Percentiles rank a stretch among this genome's conserved stretches.
phyloP scores from a whole-genome alignment of 2,113 vertebrate genomes.

The Andinoacara biseriatus region DNA sequence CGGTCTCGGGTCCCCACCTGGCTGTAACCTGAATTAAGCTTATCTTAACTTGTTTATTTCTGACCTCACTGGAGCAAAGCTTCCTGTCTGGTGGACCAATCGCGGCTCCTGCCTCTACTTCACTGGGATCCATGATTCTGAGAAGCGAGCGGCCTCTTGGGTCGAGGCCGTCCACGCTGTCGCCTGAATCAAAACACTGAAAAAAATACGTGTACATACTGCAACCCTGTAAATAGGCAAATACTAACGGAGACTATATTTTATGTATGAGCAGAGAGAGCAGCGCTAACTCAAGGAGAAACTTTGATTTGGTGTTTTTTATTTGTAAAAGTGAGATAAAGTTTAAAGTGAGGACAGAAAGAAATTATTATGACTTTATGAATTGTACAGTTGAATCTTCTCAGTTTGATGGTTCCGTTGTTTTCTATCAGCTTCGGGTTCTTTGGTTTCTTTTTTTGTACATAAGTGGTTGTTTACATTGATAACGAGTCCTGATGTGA shows the following conservation, averaged over 20 bases:
- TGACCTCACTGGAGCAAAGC: neutral
- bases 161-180: conserved; percentile 47
- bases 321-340: conserved; percentile 58
- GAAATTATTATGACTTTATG: conserved; percentile 35
- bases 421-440: conserved; percentile 59
- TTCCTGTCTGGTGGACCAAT: neutral
- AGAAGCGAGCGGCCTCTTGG: conserved; percentile 18
- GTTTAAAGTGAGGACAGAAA: conserved; percentile 48
- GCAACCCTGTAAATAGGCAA: conserved; percentile 78
- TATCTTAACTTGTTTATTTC: neutral
- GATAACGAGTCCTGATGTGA: conserved; percentile 58
- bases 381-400: conserved; percentile 70
- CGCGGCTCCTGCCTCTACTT: neutral
- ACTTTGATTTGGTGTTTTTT: conserved; percentile 63
- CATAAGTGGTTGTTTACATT: conserved; percentile 82
- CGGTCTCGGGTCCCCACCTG: neutral
- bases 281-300: conserved; percentile 68
- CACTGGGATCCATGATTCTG: conserved; percentile 22
- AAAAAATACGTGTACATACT: conserved; percentile 60
- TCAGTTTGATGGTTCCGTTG: conserved; percentile 61
- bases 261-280: conserved; percentile 76
- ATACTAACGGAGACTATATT: conserved; percentile 82
- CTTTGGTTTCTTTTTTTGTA: conserved; percentile 72
- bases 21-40: neutral
- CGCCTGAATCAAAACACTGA: conserved; percentile 49